Conservation (phyloP, 2,113 vertebrate genomes). For the Trogon melanurus region DNA sequence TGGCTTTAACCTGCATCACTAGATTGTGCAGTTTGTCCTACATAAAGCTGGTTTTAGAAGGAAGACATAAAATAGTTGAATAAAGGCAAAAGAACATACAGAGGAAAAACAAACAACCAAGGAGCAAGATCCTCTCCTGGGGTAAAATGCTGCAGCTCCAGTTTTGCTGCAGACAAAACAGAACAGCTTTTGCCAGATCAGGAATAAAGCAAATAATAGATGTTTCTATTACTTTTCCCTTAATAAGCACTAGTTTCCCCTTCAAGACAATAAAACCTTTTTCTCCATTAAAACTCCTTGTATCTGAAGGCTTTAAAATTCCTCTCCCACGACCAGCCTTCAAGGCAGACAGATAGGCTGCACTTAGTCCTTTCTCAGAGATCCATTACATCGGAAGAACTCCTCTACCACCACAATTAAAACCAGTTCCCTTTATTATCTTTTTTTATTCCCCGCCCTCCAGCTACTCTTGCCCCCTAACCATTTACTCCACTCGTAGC, state of each 20-base stretch:
- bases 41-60: background rate
- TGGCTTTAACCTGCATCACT: background rate
- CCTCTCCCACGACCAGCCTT: background rate
- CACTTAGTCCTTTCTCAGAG: background rate
- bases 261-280: background rate
- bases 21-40: background rate
- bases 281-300: background rate
- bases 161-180: background rate
- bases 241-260: background rate
- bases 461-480: background rate
- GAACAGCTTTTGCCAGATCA: background rate
- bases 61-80: background rate
- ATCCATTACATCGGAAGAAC: background rate
- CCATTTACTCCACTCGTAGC: fast-evolving
- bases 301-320: background rate
- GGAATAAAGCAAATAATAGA: background rate
- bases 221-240: background rate
- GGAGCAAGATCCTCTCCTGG: background rate
- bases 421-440: background rate
- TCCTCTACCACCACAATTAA: background rate
- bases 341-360: background rate
- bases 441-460: background rate
- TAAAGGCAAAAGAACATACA: background rate
- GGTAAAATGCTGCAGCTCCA: background rate
- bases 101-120: background rate